Conservation (phyloP, 2,113 vertebrate species). For the Daubentonia madagascariensis region DNA sequence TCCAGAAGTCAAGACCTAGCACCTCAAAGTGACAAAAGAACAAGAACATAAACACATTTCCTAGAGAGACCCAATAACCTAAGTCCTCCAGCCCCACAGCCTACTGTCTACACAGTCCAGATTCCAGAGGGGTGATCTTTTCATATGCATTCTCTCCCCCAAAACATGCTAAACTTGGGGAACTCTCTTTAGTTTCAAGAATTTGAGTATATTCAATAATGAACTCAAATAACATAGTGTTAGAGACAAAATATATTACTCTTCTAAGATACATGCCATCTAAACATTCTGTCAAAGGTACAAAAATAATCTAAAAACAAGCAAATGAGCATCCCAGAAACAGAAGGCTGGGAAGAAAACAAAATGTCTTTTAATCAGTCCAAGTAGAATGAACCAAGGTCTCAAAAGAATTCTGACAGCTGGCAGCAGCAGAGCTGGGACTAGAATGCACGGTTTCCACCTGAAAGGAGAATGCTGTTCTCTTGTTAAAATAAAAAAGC, state of each 20-base stretch:
- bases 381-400: not conserved
- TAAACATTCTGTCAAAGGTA: not conserved
- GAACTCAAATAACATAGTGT: not conserved
- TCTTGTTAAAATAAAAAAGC: not conserved
- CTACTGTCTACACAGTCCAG: accelerated
- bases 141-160: too few species aligned
- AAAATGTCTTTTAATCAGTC: accelerated
- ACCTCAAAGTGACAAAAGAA: not conserved
- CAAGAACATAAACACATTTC: accelerated
- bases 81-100: not conserved
- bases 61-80: accelerated
- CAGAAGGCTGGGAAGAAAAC: not conserved
- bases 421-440: not conserved
- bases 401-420: not conserved
- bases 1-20: not conserved
- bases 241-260: accelerated
- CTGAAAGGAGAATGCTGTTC: not conserved
- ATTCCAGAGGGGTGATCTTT: not conserved
- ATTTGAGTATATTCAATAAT: not conserved
- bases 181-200: not conserved
- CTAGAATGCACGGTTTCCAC: accelerated
- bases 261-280: not conserved
- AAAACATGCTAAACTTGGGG: accelerated
- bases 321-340: not conserved
- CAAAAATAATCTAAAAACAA: not conserved